phyloP scores from a whole-genome alignment of 2,888 invertebrate species.

The Conistra vaccinii region DNA sequence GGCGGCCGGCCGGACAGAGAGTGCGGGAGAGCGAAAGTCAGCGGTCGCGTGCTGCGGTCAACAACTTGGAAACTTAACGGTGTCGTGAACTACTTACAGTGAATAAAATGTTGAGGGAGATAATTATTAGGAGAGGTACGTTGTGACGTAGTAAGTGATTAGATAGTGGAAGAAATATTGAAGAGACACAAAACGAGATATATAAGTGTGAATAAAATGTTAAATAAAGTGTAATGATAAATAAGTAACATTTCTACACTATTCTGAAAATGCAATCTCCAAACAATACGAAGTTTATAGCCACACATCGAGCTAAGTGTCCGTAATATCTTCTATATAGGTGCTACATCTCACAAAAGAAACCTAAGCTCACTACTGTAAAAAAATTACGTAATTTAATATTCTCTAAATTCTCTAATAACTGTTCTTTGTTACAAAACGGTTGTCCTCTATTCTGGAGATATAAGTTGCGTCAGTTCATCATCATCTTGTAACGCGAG shows the following conservation, averaged over 20 bases:
- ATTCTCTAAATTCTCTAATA: slow-evolving; percentile 51
- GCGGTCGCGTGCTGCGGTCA: slow-evolving; percentile 25
- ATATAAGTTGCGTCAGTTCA: slow-evolving; percentile 52
- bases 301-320: not conserved
- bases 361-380: slow-evolving; percentile 3
- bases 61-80: slow-evolving; percentile 4
- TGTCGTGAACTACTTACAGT: not conserved
- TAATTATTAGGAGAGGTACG: not conserved
- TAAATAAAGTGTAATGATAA: not conserved
- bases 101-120: slow-evolving; percentile 8
- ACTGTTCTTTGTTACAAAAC: slow-evolving; percentile 48
- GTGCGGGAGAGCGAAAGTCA: slow-evolving; percentile 14
- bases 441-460: slow-evolving; percentile 30
- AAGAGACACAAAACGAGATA: not conserved
- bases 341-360: slow-evolving; percentile 26
- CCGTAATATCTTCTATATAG: slow-evolving; percentile 14
- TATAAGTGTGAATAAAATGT: not conserved
- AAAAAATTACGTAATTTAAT: slow-evolving; percentile 35
- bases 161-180: not conserved
- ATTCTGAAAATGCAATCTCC: slow-evolving; percentile 18
- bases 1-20: slow-evolving; percentile 1
- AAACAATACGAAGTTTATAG: slow-evolving; percentile 14
- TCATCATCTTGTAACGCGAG: slow-evolving; percentile 54
- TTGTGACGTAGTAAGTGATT: not conserved
- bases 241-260: not conserved